Base-by-base conservation (phyloP, 2,797 vertebrate species). In the Danio kyathit region DNA sequence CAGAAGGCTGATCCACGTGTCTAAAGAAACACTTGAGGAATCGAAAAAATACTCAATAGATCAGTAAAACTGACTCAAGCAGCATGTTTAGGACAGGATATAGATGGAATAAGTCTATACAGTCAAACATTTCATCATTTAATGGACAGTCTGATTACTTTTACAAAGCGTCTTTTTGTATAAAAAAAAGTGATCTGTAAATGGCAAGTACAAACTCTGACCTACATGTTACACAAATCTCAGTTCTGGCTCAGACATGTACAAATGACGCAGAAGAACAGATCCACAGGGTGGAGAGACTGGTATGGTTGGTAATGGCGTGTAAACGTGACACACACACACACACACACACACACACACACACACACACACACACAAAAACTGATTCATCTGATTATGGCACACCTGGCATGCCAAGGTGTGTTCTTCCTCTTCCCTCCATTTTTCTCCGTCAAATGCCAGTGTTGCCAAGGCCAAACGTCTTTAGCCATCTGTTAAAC, bases 361-460 rank as follows among this genome's bases (percentile, higher is more conserved):
- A 52, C 46, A 48, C n/a, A n/a, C n/a, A n/a, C n/a, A 51, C 44
- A 48, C 29, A 29, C 64, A 52, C 61, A 64, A 41, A 21, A 59
- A 75, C n/a, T n/a, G 72, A 64, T 74, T 66, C 76, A 81, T 65
- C 14, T 29, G 65, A 56, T 61, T 44, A 65, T n/a, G 61, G 54
- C 43, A 59, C 82, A 80, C 74, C 48, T 83, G 73, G 64, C 61
- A 49, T 65, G 49, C 54, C 61, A 49, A 61, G 82, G 86, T 84
- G 84, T 81, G 81, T 82, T 79, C 61, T 54, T 17, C 43, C 38
- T 63, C 6, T 54, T 67, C 40, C 74, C n/a, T 76, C 13, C 40
- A 48, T 81, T 70, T 85, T 65, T 38, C 69, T 79, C 78, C 80
- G 40, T 71, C 48, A 78, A 71, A 71, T 73, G 49, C 64, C 51